Evolutionary conservation across 1,140 invertebrate genomes (phyloP).

Genomic region (Apis mellifera): DNA sequence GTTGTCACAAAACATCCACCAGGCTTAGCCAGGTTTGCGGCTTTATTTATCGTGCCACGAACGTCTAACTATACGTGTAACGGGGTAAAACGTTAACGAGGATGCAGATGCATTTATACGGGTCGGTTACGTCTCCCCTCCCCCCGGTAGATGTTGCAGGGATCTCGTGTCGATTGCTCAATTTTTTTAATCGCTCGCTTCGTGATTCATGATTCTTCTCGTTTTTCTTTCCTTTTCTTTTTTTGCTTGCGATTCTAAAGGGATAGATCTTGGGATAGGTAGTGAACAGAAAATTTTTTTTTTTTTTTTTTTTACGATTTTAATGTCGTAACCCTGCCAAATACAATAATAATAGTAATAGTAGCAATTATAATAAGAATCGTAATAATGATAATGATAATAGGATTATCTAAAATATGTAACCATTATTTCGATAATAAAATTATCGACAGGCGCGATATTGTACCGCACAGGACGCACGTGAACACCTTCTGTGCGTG

Average conservation of each 20-base stretch:
- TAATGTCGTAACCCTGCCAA: conserved; percentile 82
- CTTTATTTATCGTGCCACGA: conserved; percentile 45
- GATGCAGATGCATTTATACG: conserved; percentile 50
- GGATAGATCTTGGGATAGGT: too few relatives aligned
- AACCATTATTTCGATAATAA: conserved; percentile 71
- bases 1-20: conserved; percentile 53
- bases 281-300: neutral
- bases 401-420: conserved; percentile 74
- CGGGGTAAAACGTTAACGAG: conserved; percentile 41
- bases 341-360: conserved; percentile 82
- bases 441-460: conserved; percentile 60
- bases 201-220: neutral
- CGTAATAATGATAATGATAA: conserved; percentile 72
- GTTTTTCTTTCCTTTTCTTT: conserved; percentile 54
- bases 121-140: conserved; percentile 32
- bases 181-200: conserved; percentile 28
- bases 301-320: conserved; percentile 72
- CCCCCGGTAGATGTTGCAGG: conserved; percentile 10
- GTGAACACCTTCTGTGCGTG: conserved; percentile 27
- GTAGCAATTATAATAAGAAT: conserved; percentile 76
- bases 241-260: neutral
- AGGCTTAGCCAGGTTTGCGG: conserved; percentile 2
- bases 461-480: conserved; percentile 46
- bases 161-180: neutral
- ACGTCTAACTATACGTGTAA: conserved; percentile 34